A percentile compares a stretch with the other conserved stretches of the same genome.
phyloP scores from a whole-genome alignment of 2,888 invertebrate genomes.

The Tetrapedia diversipes region DNA sequence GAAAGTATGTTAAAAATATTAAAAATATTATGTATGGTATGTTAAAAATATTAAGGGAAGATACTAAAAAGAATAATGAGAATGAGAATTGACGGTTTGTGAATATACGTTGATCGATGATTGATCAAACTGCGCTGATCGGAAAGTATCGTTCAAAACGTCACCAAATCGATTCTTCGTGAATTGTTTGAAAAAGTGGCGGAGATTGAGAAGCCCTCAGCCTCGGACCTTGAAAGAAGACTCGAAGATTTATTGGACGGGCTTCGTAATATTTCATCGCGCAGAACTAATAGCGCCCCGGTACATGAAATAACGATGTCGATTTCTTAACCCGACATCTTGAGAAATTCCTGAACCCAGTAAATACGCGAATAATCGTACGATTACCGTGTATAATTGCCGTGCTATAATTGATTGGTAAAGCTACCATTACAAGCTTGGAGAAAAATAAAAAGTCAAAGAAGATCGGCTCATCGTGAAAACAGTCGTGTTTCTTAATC shows the following conservation, averaged over 20 bases:
- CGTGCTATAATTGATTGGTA: too few species aligned
- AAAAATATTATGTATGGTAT: too few species aligned
- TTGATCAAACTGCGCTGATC: background rate
- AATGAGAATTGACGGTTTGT: too few species aligned
- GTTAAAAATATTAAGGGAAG: too few species aligned
- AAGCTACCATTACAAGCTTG: too few species aligned
- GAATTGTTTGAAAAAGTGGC: background rate
- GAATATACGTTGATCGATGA: constrained; percentile 2
- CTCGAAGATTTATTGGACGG: background rate
- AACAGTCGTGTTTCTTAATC: background rate
- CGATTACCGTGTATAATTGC: too few species aligned
- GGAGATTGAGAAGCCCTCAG: background rate
- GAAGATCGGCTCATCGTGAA: too few species aligned
- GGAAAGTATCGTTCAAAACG: background rate
- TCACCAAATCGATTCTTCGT: background rate
- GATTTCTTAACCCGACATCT: constrained; percentile 7
- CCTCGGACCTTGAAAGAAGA: background rate
- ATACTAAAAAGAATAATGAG: background rate
- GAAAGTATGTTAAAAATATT: too few species aligned
- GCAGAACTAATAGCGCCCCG: background rate
- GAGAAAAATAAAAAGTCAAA: too few species aligned
- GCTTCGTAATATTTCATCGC: background rate
- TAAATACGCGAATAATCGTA: too few species aligned
- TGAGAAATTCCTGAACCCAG: background rate
- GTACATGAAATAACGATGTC: background rate